A percentile compares a stretch with the other conserved stretches of the same genome.
phyloP scores from a whole-genome alignment of 2,797 vertebrate species.

The Crocodylus rhombifer region DNA sequence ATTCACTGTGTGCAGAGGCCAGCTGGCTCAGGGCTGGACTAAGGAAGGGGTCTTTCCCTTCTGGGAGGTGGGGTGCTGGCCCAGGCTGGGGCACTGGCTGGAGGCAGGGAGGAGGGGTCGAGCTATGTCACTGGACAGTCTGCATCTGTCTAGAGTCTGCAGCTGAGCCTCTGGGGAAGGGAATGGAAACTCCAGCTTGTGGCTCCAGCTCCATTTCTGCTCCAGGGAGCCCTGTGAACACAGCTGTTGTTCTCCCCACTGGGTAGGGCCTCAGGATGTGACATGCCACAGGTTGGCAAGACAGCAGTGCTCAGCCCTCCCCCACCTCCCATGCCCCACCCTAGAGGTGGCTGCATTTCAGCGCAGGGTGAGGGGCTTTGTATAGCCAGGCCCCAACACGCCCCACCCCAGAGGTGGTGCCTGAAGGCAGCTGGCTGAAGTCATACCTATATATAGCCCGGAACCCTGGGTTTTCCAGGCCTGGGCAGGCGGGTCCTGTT shows the following conservation, averaged over 20 bases:
- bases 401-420: background rate
- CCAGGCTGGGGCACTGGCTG: too few species aligned
- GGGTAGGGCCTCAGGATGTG: background rate
- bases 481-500: background rate
- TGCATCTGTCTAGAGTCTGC: background rate
- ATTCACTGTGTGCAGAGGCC: too few species aligned
- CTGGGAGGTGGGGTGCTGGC: too few species aligned
- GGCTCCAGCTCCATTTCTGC: background rate
- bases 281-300: background rate
- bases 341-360: background rate
- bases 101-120: background rate
- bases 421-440: background rate
- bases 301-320: too few species aligned
- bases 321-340: background rate
- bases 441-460: background rate
- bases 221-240: background rate
- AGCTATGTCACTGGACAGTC: background rate
- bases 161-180: background rate
- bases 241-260: background rate
- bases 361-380: background rate
- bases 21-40: background rate
- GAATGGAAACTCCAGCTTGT: constrained; percentile 22
- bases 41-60: background rate
- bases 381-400: background rate
- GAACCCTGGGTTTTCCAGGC: background rate